Conservation (phyloP, 2,797 vertebrate genomes). For the Threskiornis aethiopicus region DNA sequence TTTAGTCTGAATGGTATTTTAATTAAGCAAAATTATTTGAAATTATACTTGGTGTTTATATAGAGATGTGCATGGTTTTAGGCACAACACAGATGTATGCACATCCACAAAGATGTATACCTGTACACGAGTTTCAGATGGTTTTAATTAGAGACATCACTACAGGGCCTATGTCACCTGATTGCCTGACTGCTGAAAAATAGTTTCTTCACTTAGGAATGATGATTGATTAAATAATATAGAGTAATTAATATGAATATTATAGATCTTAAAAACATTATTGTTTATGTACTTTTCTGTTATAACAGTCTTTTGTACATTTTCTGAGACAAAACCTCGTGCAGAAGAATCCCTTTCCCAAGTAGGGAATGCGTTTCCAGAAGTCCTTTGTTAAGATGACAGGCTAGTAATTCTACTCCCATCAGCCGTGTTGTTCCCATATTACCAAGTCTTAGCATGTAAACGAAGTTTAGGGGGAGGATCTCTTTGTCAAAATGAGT, state of each 20-base stretch:
- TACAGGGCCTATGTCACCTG: neutral
- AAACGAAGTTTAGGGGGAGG: neutral
- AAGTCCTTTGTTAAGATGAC: constrained; percentile 19
- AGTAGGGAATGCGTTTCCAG: neutral
- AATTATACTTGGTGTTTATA: neutral
- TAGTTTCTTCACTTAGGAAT: neutral
- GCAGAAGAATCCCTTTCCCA: neutral
- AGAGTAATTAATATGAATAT: neutral
- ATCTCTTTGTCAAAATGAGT: neutral
- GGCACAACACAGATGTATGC: neutral
- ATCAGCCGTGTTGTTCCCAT: neutral
- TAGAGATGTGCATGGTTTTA: neutral
- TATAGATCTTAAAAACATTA: neutral
- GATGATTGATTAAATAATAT: neutral
- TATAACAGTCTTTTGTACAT: neutral
- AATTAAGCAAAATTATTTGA: neutral
- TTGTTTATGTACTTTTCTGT: neutral
- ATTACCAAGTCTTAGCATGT: neutral
- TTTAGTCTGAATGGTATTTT: neutral
- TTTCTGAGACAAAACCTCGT: neutral
- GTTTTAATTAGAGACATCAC: neutral
- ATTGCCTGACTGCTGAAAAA: neutral
- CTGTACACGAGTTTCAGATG: neutral
- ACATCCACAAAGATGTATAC: neutral
- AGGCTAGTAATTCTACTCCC: neutral